Base-by-base conservation (phyloP, 2,113 vertebrate species). In the Lates calcarifer region DNA sequence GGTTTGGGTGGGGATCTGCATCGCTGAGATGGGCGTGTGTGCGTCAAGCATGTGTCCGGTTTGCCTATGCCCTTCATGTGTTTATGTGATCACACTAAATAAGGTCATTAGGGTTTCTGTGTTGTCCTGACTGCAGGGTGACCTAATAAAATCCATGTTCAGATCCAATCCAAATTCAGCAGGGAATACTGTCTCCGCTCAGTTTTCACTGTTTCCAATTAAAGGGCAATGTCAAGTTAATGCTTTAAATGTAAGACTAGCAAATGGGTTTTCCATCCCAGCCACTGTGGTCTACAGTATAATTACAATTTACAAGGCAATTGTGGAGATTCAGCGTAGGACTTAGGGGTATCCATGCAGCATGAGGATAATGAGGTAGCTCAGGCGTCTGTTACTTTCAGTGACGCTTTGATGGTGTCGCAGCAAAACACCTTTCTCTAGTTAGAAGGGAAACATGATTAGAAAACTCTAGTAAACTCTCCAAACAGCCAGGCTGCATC, bases 301-400 rank as follows among this genome's bases (percentile, higher is more conserved):
- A 80, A 91, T 88, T 84, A 76, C 74, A 79, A 78, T 74, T 83
- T 85, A 83, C 63, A 37, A 15, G 49, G 82, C 61, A 70, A 72
- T 69, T 45, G 56, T 78, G 58, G 70, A 68, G 64, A 71, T 74
- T 69, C 24, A n/a, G 64, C 26, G 75, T 58, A 43, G 47, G 74
- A 83, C n/a, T 87, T 81, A 47, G 56, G 61, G 73, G 78, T 10
- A 73, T 85, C 80, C 31, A 24, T 78, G 70, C 81, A 80, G 39
- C 57, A 45, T 67, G 5, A 51, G 55, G 60, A 81, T 91, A 91
- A 89, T 79, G 84, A 93, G 82, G 61, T 65, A 74, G 81, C 64
- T 78, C 72, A 5, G 69, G 68, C 56, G 18, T 49, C 66, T 83
- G 74, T 77, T 83, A 43, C 79, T 74, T 57, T 79, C 35, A 72